Base-by-base conservation (phyloP, 1,140 invertebrate species). In the Brachionus asplanchnoidis region DNA sequence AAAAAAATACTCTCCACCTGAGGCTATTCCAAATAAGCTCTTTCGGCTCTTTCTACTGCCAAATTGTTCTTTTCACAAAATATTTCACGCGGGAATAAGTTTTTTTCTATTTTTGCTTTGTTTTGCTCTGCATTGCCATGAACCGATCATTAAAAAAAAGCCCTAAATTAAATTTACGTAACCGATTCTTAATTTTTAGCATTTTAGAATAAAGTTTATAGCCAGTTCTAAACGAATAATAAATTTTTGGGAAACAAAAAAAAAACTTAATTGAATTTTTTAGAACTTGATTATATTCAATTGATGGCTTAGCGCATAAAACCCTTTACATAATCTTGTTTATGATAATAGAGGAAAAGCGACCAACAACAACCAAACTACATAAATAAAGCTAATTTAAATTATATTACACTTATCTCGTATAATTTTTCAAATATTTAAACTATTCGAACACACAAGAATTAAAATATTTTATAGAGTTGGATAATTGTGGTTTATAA, bases 141-240 rank as follows among this genome's bases (percentile, higher is more conserved):
- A 60, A 60, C 53, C 20, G 53, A 23, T 60, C 53, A 60, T 60
- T 60, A 17, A 60, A 60, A 53, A 53, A 60, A 60, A 60, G 53
- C 53, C 53, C 53, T 60, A 60, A 60, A 60, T 60, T 60, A 60
- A 60, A 60, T 60, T 60, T 60, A 60, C 53, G 53, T 60, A 60
- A 60, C 7, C 23, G 20, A 60, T 60, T 60, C 53, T 60, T 60
- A 60, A 60, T 60, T 60, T 60, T 60, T 60, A 23, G 53, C 20
- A 60, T 60, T 60, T 60, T 26, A 20, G 50, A 56, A 56, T 6
- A n/a, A 56, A 56, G 53, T 60, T 60, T 60, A 60, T 60, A 60
- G 53, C 53, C 53, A 60, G 53, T 60, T 60, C 9, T 20, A 60
- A 20, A 20, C 17, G 20, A 60, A 60, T 60, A 60, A 60, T 60